These are phyloP conservation scores for Cyclophora albipunctata DNA, from an alignment of 2,888 invertebrate species.

Conservation along the genomic window DNA sequence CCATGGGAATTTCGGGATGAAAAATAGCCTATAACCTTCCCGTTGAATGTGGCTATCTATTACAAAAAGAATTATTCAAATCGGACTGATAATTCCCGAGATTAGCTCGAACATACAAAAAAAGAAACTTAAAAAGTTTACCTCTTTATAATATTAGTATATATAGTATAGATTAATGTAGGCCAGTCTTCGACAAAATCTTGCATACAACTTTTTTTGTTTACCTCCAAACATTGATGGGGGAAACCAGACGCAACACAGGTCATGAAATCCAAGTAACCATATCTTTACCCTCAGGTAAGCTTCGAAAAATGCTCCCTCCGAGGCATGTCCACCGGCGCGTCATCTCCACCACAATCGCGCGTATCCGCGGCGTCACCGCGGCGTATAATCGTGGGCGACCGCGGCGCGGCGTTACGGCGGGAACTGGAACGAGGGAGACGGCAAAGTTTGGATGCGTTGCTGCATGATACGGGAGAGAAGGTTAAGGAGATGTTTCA, in stretches of 20 bases:
- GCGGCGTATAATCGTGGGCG: slow-evolving; percentile 41
- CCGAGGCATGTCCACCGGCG: slow-evolving; percentile 53
- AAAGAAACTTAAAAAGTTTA: too few species aligned
- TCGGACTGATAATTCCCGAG: too few species aligned
- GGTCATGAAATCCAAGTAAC: too few species aligned
- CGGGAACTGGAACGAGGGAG: slow-evolving; percentile 54
- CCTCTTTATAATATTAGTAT: too few species aligned
- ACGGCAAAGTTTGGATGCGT: slow-evolving; percentile 84
- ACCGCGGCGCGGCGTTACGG: slow-evolving; percentile 25
- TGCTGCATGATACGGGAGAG: slow-evolving; percentile 85
- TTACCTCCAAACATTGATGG: too few species aligned
- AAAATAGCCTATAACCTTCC: too few species aligned
- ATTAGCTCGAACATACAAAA: too few species aligned
- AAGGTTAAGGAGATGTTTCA: slow-evolving; percentile 89
- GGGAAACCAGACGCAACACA: too few species aligned
- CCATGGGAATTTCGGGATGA: too few species aligned
- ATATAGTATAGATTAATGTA: neutral
- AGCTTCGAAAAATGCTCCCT: neutral
- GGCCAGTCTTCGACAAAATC: too few species aligned
- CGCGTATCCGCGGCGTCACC: slow-evolving; percentile 53
- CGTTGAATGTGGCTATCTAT: neutral
- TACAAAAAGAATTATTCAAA: too few species aligned
- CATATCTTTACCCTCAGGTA: neutral
- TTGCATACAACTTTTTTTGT: too few species aligned
- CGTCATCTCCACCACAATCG: slow-evolving; percentile 51